Conservation (phyloP, 2,797 vertebrate genomes). For the Urosaurus nigricauda region DNA sequence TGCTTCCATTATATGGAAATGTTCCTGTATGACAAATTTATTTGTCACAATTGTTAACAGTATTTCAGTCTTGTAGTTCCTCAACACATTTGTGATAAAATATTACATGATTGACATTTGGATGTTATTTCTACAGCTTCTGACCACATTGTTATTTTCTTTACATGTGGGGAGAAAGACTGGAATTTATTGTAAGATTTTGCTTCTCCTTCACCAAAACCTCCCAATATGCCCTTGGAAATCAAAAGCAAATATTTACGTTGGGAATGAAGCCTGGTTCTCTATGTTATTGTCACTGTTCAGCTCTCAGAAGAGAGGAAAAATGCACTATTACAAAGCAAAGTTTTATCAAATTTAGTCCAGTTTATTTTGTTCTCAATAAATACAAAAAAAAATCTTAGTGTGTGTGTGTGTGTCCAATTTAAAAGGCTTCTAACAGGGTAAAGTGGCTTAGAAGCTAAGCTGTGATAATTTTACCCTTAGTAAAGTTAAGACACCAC, state of each 20-base stretch:
- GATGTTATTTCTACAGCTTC: conserved; percentile 48
- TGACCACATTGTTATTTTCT: conserved; percentile 35
- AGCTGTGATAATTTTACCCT: conserved; percentile 75
- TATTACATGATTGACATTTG: conserved; percentile 46
- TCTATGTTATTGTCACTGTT: conserved; percentile 60
- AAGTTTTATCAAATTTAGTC: conserved; percentile 78
- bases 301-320: conserved; percentile 48
- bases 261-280: conserved; percentile 61
- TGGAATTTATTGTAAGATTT: conserved; percentile 28
- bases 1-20: conserved; percentile 58
- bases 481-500: conserved; percentile 73
- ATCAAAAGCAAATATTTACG: conserved; percentile 57
- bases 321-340: conserved; percentile 79
- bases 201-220: conserved; percentile 51
- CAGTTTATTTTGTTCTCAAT: conserved; percentile 83
- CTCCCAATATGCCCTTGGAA: conserved; percentile 46
- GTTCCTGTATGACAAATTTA: conserved; percentile 49
- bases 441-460: conserved; percentile 76
- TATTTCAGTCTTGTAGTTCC: conserved; percentile 47
- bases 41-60: conserved; percentile 44
- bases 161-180: conserved; percentile 34
- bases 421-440: conserved; percentile 74
- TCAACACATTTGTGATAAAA: conserved; percentile 57
- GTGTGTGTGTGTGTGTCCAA: conserved; percentile 61
- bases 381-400: conserved; percentile 79